phyloP scores from a whole-genome alignment of 2,888 invertebrate genomes.

The Machimus atricapillus region DNA sequence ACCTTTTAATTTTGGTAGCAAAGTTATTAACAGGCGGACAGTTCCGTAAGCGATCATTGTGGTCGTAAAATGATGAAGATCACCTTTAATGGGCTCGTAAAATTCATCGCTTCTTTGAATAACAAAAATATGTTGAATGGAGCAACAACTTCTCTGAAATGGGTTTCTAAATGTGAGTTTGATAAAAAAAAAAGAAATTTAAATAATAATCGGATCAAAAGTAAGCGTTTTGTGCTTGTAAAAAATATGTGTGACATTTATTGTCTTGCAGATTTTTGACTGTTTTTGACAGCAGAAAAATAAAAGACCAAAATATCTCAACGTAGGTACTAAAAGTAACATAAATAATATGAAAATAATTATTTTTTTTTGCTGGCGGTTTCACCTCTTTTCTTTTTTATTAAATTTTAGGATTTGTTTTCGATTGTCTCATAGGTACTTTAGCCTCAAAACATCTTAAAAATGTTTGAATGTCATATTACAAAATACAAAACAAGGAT shows the following conservation, averaged over 20 bases:
- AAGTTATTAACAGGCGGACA: not conserved
- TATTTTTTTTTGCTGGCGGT: no score
- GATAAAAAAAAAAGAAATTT: not conserved
- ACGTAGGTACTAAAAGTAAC: not conserved
- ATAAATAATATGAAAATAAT: no score
- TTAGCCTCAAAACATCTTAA: no score
- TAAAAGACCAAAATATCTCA: not conserved
- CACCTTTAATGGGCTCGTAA: slow-evolving; percentile 7
- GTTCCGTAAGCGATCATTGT: not conserved
- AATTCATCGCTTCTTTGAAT: not conserved
- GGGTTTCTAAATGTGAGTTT: not conserved
- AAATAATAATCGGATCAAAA: not conserved
- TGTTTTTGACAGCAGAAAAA: not conserved
- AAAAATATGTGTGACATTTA: not conserved
- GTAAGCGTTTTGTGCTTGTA: not conserved
- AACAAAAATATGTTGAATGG: not conserved
- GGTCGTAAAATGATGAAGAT: slow-evolving; percentile 5
- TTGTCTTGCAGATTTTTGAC: not conserved
- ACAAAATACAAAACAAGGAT: no score
- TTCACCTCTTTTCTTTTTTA: no score
- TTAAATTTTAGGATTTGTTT: no score
- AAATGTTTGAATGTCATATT: no score
- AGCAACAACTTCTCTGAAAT: not conserved
- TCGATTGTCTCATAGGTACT: no score
- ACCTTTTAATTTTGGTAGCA: not conserved